These are phyloP conservation scores for Stratiolaelaps scimitus DNA, from an alignment of 1,140 invertebrate genomes.

Conservation along the genomic window DNA sequence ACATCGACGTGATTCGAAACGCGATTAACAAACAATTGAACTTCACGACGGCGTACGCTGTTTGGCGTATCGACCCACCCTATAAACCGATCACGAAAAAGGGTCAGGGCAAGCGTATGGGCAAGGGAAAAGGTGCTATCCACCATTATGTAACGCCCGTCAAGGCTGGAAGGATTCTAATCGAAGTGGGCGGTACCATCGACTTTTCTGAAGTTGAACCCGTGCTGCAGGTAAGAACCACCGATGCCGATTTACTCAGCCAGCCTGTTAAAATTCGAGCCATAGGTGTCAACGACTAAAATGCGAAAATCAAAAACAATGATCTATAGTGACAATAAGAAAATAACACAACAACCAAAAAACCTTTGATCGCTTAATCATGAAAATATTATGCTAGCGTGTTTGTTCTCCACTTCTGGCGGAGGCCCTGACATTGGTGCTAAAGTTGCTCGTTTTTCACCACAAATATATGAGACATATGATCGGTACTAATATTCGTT, in stretches of 20 bases:
- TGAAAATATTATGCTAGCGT: no score
- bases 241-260: not conserved
- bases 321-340: no score
- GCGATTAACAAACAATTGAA: slow-evolving; percentile 62
- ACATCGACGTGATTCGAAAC: slow-evolving; percentile 77
- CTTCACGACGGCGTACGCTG: slow-evolving; percentile 67
- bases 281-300: no score
- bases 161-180: slow-evolving; percentile 73
- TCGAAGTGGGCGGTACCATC: slow-evolving; percentile 82
- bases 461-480: no score
- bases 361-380: no score
- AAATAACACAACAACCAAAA: no score
- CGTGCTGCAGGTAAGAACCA: not conserved
- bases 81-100: slow-evolving; percentile 91
- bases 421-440: no score
- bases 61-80: slow-evolving; percentile 83
- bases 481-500: not conserved
- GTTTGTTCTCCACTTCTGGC: no score
- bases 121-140: slow-evolving; percentile 89
- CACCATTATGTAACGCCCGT: slow-evolving; percentile 89
- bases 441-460: slow-evolving; percentile 9
- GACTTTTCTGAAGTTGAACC: slow-evolving; percentile 65
- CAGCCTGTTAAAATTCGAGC: no score
- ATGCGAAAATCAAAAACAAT: no score
- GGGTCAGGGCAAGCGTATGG: slow-evolving; percentile 77